A percentile compares a stretch with the other conserved stretches of the same genome.
Evolutionary conservation across 2,113 vertebrate species (phyloP).

Genomic region (Vicugna pacos): DNA sequence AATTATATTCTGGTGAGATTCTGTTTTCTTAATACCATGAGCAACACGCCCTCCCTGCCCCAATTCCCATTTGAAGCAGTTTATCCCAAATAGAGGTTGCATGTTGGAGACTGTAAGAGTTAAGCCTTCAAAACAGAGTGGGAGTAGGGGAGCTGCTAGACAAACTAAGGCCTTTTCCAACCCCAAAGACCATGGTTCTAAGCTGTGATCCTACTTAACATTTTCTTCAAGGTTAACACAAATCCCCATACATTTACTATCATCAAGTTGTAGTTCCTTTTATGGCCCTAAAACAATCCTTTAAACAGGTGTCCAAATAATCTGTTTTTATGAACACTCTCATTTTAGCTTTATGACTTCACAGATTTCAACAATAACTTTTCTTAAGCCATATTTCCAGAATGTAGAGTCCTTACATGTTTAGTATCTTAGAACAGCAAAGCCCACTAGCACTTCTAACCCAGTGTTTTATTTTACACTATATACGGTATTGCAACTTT

Average conservation of each 20-base stretch:
- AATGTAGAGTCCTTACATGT: not conserved
- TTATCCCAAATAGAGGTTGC: not conserved
- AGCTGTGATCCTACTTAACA: not conserved
- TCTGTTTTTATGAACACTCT: not conserved
- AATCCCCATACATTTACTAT: slow-evolving; percentile 10
- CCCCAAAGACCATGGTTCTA: not conserved
- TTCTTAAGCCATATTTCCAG: slow-evolving; percentile 53
- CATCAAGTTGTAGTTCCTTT: not conserved
- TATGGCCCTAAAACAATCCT: slow-evolving; percentile 26
- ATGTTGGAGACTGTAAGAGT: not conserved
- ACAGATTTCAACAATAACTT: slow-evolving; percentile 18
- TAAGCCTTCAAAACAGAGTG: not conserved
- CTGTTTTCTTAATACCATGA: slow-evolving; percentile 9
- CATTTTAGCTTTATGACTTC: slow-evolving; percentile 13
- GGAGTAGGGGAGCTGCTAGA: not conserved
- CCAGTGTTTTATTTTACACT: not conserved
- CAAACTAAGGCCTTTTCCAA: not conserved
- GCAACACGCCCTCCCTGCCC: not conserved
- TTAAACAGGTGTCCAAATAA: slow-evolving; percentile 36
- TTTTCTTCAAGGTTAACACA: slow-evolving; percentile 31
- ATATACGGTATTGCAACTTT: not conserved
- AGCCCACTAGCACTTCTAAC: not conserved
- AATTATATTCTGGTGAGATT: not conserved
- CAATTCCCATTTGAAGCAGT: not conserved
- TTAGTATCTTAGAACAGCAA: not conserved